Conservation (phyloP, 2,797 vertebrate species). For the Psittacula echo region DNA sequence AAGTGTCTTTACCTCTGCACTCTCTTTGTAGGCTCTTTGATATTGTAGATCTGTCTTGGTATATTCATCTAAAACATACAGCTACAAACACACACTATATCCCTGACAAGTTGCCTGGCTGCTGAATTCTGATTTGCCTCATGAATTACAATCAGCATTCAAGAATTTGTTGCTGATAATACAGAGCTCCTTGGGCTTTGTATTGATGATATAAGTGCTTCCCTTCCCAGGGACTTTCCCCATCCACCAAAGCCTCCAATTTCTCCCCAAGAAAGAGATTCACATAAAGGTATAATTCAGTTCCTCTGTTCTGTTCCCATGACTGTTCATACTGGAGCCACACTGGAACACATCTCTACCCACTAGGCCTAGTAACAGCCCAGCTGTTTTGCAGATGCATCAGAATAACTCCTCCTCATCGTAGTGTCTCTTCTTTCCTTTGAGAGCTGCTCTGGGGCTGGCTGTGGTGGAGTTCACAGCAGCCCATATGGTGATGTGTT, state of each 20-base stretch:
- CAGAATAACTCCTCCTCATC: not conserved
- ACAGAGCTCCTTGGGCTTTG: not conserved
- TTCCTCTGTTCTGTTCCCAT: not conserved
- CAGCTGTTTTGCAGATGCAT: not conserved
- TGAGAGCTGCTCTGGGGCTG: not conserved
- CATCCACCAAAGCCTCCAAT: not conserved
- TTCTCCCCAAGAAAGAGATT: not conserved
- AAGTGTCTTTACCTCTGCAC: not conserved
- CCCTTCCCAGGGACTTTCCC: not conserved
- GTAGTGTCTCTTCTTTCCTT: not conserved
- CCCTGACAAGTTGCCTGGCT: not conserved
- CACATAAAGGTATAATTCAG: not conserved
- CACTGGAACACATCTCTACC: not conserved
- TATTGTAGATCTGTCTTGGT: not conserved
- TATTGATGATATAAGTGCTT: not conserved
- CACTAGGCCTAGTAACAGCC: not conserved
- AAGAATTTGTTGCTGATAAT: not conserved
- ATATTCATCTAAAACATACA: not conserved
- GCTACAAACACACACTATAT: not conserved
- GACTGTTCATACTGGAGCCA: not conserved
- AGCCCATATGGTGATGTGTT: not conserved
- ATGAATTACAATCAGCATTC: not conserved
- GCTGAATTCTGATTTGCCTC: not conserved
- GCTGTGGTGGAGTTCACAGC: not conserved
- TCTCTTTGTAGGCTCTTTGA: not conserved